Percentiles rank a stretch among this genome's conserved stretches.
Conservation (phyloP, 2,888 invertebrate genomes). For the Drosophila gaucha region DNA sequence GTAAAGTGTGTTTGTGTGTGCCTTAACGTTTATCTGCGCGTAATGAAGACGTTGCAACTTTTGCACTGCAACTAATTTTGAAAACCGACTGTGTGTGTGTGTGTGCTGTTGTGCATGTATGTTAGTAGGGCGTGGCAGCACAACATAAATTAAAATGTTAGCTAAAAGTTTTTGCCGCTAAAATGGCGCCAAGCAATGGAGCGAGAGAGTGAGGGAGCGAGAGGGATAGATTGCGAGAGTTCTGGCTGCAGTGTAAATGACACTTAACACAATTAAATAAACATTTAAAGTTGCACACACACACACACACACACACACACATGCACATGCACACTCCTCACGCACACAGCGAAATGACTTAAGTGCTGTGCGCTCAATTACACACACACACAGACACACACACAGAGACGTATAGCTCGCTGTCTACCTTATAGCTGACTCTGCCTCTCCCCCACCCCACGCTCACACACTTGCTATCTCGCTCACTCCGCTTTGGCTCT, state of each 20-base stretch:
- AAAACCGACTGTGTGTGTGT: slow-evolving; percentile 42
- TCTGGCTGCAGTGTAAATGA: slow-evolving; percentile 68
- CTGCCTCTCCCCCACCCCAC: not conserved
- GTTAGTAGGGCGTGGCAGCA: slow-evolving; percentile 22
- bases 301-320: slow-evolving; percentile 27
- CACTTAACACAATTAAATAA: slow-evolving; percentile 80
- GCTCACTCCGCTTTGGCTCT: not conserved
- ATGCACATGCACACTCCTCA: slow-evolving; percentile 16
- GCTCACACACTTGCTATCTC: not conserved
- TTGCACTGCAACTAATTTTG: slow-evolving; percentile 69
- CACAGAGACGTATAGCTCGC: not conserved
- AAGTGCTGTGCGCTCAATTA: slow-evolving; percentile 61
- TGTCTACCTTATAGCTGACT: slow-evolving; percentile 7
- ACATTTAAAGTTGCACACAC: slow-evolving; percentile 70
- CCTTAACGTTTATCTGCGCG: slow-evolving; percentile 55
- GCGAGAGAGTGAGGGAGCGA: too few species aligned
- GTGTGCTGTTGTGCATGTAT: not conserved
- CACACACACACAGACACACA: slow-evolving; percentile 33
- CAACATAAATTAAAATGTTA: slow-evolving; percentile 78
- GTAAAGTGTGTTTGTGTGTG: slow-evolving; percentile 8
- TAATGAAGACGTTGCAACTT: slow-evolving; percentile 74
- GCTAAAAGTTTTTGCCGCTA: slow-evolving; percentile 71
- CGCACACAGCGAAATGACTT: slow-evolving; percentile 44
- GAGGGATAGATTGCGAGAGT: slow-evolving; percentile 7
- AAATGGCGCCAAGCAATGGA: slow-evolving; percentile 56